Evolutionary conservation across 2,888 invertebrate genomes (phyloP).

Genomic region (Drosophila phalerata): DNA sequence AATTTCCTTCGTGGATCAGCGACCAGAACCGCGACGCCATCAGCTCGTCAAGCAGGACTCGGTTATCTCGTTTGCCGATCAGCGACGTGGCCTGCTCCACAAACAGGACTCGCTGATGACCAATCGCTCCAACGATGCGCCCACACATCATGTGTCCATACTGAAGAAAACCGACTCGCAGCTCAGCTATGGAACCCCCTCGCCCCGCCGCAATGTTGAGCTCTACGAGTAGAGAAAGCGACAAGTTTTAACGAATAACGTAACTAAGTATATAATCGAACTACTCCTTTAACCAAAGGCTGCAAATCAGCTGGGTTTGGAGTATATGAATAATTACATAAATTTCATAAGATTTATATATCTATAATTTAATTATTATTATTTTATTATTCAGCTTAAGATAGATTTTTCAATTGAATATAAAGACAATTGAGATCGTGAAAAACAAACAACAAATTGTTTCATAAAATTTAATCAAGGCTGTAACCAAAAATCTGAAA

Average conservation of each 20-base stretch:
- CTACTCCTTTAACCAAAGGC: neutral
- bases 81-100: constrained; percentile 83
- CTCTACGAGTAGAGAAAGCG: constrained; percentile 80
- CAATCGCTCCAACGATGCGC: constrained; percentile 83
- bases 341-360: neutral
- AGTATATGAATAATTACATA: too few species aligned
- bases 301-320: neutral
- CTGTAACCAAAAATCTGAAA: too few species aligned
- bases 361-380: neutral
- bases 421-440: too few species aligned
- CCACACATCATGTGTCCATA: constrained; percentile 85
- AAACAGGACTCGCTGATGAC: constrained; percentile 85
- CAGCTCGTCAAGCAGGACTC: constrained; percentile 85
- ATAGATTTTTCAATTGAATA: too few species aligned
- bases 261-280: constrained; percentile 20
- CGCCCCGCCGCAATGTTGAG: constrained; percentile 85
- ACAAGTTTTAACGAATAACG: neutral
- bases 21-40: constrained; percentile 84
- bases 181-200: constrained; percentile 78
- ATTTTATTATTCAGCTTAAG: too few species aligned
- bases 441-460: too few species aligned
- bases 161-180: constrained; percentile 85
- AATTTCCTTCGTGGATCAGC: constrained; percentile 85
- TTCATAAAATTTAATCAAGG: too few species aligned
- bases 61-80: constrained; percentile 85